Evolutionary conservation across 2,797 vertebrate genomes (phyloP).

Genomic region (Eupleurogrammus muticus): DNA sequence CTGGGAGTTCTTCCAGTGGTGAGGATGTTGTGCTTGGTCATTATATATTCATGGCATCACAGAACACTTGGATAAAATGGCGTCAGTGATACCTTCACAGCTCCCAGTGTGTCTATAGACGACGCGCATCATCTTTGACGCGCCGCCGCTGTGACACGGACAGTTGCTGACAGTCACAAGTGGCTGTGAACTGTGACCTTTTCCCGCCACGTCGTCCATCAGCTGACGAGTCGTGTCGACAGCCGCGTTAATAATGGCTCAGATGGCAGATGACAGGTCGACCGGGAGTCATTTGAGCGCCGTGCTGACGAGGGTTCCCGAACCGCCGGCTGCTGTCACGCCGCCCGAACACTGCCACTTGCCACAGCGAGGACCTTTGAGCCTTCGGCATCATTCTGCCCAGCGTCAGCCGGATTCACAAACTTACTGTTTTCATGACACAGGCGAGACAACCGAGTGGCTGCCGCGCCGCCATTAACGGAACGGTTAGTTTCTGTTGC

Average conservation of each 20-base stretch:
- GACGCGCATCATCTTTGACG: background rate
- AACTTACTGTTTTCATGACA: slow-evolving; percentile 5
- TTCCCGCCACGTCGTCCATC: slow-evolving; percentile 50
- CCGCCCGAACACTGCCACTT: too few species aligned
- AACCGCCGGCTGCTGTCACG: slow-evolving; percentile 71
- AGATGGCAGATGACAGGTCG: slow-evolving; percentile 65
- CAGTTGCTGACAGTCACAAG: slow-evolving; percentile 45
- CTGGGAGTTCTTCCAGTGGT: background rate
- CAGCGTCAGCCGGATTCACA: background rate
- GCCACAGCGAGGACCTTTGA: slow-evolving; percentile 8
- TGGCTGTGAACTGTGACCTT: slow-evolving; percentile 61
- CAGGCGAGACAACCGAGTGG: background rate
- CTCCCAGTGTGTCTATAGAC: background rate
- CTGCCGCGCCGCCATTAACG: slow-evolving; percentile 24
- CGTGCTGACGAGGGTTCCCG: slow-evolving; percentile 35
- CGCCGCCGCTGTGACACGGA: slow-evolving; percentile 17
- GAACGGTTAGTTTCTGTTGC: slow-evolving; percentile 40
- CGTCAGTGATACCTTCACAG: background rate
- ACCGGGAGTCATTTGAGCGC: slow-evolving; percentile 49
- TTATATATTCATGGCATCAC: background rate
- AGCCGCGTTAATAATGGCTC: slow-evolving; percentile 55
- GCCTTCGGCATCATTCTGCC: slow-evolving; percentile 7
- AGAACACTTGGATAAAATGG: background rate
- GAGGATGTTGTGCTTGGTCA: background rate
- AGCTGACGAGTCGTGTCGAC: slow-evolving; percentile 61